phyloP scores from a whole-genome alignment of 2,797 vertebrate genomes.

The Neosilurus hyrtlii region DNA sequence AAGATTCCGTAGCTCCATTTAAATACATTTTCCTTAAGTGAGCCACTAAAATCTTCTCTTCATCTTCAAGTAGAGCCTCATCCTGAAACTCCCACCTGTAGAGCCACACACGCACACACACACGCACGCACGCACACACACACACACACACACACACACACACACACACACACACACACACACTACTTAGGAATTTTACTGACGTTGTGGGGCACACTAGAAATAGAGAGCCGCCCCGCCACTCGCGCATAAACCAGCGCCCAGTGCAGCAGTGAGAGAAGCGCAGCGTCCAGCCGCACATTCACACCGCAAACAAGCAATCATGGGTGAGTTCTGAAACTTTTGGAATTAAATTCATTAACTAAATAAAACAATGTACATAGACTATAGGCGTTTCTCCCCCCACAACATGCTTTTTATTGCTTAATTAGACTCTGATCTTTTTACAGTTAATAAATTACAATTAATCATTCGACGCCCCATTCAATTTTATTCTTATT shows the following conservation, averaged over 20 bases:
- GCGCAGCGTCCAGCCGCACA: constrained; percentile 1
- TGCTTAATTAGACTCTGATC: not conserved
- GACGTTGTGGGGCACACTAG: not conserved
- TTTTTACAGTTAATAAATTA: not conserved
- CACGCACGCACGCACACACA: not conserved
- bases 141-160: not conserved
- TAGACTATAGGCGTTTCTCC: too few relatives aligned
- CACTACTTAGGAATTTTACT: not conserved
- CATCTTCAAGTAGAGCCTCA: constrained; percentile 79
- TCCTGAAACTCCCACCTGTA: constrained; percentile 92
- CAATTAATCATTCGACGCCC: too few relatives aligned
- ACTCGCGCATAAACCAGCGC: not conserved
- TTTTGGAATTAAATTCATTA: not conserved
- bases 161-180: constrained; percentile 11
- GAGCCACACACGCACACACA: not conserved
- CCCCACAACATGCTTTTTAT: too few relatives aligned
- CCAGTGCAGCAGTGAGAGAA: not conserved
- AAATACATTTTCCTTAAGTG: constrained; percentile 79
- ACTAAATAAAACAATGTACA: too few relatives aligned
- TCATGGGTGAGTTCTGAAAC: constrained; percentile 17
- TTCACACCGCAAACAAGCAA: not conserved
- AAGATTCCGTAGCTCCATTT: constrained; percentile 58
- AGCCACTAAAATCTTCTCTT: constrained; percentile 80
- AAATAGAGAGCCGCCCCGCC: not conserved
- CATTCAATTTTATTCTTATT: not conserved